A percentile compares a stretch with the other conserved stretches of the same genome.
These are phyloP conservation scores for Cladopsammia gracilis DNA, from an alignment of 64 coral and sea anemone genomes.

Conservation along the genomic window DNA sequence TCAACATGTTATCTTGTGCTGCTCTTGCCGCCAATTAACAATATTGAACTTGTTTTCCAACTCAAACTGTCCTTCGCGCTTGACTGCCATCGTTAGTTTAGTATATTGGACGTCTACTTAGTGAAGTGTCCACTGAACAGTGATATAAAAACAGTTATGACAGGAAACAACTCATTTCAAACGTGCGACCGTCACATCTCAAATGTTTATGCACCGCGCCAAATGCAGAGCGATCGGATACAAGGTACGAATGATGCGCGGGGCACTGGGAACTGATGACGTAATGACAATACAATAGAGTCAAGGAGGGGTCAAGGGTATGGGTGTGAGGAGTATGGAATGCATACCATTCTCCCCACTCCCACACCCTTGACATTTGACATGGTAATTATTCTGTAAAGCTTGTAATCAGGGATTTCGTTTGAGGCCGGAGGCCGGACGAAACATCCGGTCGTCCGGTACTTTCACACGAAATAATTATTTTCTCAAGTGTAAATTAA, in stretches of 20 bases:
- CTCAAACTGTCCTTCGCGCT: background rate
- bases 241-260: background rate
- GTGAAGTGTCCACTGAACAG: background rate
- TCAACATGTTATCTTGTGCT: slow-evolving; percentile 36
- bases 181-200: background rate
- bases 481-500: too few species aligned
- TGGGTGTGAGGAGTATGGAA: background rate
- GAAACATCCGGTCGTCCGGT: too few species aligned
- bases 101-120: background rate
- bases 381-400: too few species aligned
- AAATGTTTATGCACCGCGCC: slow-evolving; percentile 25
- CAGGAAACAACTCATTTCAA: background rate
- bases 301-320: background rate
- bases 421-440: too few species aligned
- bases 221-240: slow-evolving; percentile 8
- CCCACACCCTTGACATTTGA: too few species aligned
- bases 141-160: background rate
- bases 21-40: background rate
- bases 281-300: background rate
- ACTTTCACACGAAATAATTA: too few species aligned
- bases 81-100: slow-evolving; percentile 10
- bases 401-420: too few species aligned
- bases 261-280: slow-evolving; percentile 12
- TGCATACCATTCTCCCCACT: background rate
- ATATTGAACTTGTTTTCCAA: slow-evolving; percentile 36